phyloP scores from a whole-genome alignment of 2,113 vertebrate species.

The Romanogobio albipinnatus region DNA sequence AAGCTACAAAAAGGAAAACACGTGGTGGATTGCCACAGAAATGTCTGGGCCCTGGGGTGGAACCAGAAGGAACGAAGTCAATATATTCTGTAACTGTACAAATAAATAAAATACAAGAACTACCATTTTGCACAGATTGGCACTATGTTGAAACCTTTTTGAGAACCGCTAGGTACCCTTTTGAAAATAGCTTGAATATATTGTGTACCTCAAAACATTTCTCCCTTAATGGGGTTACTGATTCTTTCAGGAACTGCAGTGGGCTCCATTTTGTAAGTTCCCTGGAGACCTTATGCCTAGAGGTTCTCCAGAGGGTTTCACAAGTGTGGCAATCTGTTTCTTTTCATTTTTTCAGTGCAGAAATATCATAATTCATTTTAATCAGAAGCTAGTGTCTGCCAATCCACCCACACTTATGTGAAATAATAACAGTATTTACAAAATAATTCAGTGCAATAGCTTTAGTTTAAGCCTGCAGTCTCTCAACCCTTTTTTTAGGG shows the following conservation, averaged over 20 bases:
- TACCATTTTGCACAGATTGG: not conserved
- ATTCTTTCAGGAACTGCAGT: not conserved
- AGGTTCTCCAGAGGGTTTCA: slow-evolving; percentile 1
- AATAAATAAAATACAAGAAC: not conserved
- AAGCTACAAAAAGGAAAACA: not conserved
- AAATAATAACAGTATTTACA: not conserved
- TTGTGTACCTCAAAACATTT: not conserved
- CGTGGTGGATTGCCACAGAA: not conserved
- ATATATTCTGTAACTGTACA: not conserved
- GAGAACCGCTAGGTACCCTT: not conserved
- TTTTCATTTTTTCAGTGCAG: not conserved
- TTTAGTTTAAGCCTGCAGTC: not conserved
- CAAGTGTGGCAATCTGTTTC: not conserved
- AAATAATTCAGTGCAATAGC: not conserved
- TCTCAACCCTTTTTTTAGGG: not conserved
- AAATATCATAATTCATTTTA: not conserved
- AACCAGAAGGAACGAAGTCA: not conserved
- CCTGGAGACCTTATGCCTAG: slow-evolving; percentile 5
- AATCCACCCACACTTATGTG: not conserved
- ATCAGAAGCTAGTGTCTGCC: not conserved
- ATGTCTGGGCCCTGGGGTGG: not conserved
- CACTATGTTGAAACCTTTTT: not conserved
- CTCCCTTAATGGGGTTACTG: not conserved
- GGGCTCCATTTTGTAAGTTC: slow-evolving; percentile 19
- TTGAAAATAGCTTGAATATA: not conserved